Base-by-base conservation (phyloP, 2,888 invertebrate species). In the Macrosiphum euphorbiae region DNA sequence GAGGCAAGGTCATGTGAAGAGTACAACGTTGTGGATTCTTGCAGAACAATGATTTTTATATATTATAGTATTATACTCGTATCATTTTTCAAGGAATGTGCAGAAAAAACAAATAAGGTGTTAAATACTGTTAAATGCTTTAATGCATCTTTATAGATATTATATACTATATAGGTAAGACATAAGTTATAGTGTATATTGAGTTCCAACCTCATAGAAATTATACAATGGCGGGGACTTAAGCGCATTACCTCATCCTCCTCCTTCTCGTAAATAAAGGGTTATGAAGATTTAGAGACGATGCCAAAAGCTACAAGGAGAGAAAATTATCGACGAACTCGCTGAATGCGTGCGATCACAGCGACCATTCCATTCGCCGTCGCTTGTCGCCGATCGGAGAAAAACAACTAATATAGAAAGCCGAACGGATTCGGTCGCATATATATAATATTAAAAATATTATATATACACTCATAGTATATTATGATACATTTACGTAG, bases 401-500 rank as follows among this genome's bases (percentile, higher is more conserved):
- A 35, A 58, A 89, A 86, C 13, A 10, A 92, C 13, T 78, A 35
- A 92, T 87, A 92, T 92, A 92, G 93, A 93, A 93, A 93, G 93
- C 93, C 58, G 58, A 93, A 93, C 89, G 85, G 93, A 93, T 93
- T 92, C 84, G n/a, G n/a, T 26, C 52, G 28, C 50, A 28, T 78
- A 35, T 35, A 67, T 67, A 78, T 35, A 78, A 35, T 67, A 16
- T 67, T 35, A n/a, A 11, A n/a, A n/a, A 52, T 52, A 58, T 52
- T 52, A 8, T 35, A 11, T 26, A 58, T 24, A 24, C 67, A n/a
- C 84, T n/a, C 5, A 1, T 35, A 78, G 20, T 78, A 78, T 58
- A 58, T 35, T 78, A 78, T 35, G 78, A 78, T 35, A 78, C 20
- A 78, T 78, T 58, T 44, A 86, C 86, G 85, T 85, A 58, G 44